Evolutionary conservation across 2,888 invertebrate genomes (phyloP).

Genomic region (Apocheima hispidaria): DNA sequence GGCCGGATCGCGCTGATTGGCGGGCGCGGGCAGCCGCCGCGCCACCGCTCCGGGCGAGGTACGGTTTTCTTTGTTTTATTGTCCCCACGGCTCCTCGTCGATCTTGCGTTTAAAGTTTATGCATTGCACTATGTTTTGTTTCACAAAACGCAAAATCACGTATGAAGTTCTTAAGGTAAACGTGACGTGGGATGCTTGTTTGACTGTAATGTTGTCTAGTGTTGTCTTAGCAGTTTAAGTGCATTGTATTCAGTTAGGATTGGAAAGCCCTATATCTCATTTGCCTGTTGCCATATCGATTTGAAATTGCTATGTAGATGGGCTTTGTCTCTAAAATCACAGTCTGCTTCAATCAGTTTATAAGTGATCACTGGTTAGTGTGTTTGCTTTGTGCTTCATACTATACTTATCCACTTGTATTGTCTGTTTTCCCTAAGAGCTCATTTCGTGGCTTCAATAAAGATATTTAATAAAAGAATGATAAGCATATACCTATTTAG

Average conservation of each 20-base stretch:
- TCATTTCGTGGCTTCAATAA: background rate
- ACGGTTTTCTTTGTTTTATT: conserved; percentile 85
- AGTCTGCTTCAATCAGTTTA: conserved; percentile 18
- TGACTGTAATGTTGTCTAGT: conserved; percentile 55
- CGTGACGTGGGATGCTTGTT: conserved; percentile 71
- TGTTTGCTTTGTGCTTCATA: conserved; percentile 17
- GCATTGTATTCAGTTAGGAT: conserved; percentile 41
- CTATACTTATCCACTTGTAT: background rate
- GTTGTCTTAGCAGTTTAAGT: conserved; percentile 66
- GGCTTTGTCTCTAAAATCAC: conserved; percentile 24
- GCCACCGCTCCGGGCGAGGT: conserved; percentile 74
- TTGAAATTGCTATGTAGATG: conserved; percentile 19
- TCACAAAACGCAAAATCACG: conserved; percentile 82
- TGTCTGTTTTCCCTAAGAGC: background rate
- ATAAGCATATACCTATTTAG: background rate
- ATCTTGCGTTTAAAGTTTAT: conserved; percentile 85
- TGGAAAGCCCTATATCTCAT: conserved; percentile 4
- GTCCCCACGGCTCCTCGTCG: conserved; percentile 84
- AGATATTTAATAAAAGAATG: conserved; percentile 15
- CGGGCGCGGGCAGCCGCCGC: conserved; percentile 53
- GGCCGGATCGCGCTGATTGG: conserved; percentile 54
- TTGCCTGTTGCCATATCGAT: conserved; percentile 22
- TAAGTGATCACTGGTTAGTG: conserved; percentile 20
- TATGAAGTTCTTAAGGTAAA: conserved; percentile 81
- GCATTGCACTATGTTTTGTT: conserved; percentile 85